A percentile compares a stretch with the other conserved stretches of the same genome.
Conservation (phyloP, 2,888 invertebrate genomes). For the Eudemis profundana region DNA sequence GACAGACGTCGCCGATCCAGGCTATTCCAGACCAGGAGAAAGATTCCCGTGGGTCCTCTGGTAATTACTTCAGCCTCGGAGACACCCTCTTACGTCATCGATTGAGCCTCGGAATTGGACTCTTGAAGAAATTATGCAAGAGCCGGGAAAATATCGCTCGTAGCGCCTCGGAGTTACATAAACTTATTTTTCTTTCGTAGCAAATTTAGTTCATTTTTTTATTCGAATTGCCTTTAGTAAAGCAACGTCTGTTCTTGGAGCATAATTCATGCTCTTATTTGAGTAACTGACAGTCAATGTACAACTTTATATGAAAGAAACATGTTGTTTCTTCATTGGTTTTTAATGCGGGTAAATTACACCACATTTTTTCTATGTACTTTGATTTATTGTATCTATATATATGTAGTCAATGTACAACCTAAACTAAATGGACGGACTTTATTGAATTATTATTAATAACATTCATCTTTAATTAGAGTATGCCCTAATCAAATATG, state of each 20-base stretch:
- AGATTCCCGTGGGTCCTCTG: slow-evolving; percentile 11
- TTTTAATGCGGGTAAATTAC: no score
- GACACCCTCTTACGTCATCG: slow-evolving; percentile 14
- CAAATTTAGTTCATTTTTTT: not conserved
- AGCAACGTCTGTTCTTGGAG: not conserved
- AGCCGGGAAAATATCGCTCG: slow-evolving; percentile 17
- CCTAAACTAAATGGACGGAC: no score
- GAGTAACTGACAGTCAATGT: no score
- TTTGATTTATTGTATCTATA: no score
- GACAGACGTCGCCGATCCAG: slow-evolving; percentile 17
- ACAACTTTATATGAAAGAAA: no score
- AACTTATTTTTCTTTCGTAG: slow-evolving; percentile 14
- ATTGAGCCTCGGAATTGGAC: slow-evolving; percentile 11
- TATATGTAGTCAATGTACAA: no score
- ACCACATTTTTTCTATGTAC: no score
- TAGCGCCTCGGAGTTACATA: slow-evolving; percentile 2
- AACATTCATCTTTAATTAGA: no score
- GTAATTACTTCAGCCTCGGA: slow-evolving; percentile 23
- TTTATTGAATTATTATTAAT: no score
- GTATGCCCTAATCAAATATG: no score
- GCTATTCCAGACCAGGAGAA: not conserved
- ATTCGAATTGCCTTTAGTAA: not conserved
- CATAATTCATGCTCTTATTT: not conserved
- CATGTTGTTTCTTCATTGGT: no score
- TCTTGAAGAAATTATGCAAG: slow-evolving; percentile 27